Base-by-base conservation (phyloP, 2,797 vertebrate species). In the Sebastes diploproa region DNA sequence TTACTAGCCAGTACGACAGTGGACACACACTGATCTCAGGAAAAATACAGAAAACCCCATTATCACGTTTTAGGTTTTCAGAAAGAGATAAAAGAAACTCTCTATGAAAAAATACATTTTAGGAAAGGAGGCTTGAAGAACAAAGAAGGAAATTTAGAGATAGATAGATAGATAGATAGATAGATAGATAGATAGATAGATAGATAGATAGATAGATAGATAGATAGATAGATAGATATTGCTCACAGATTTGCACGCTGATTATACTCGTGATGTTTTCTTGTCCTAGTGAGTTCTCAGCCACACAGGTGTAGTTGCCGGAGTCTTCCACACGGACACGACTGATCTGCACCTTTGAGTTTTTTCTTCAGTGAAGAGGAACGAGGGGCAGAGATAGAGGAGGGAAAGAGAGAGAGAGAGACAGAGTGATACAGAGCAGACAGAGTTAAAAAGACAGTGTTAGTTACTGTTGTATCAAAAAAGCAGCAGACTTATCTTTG, bases 311-410 rank as follows among this genome's bases (percentile, higher is more conserved):
- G 90, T 99, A 99, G 94, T 98, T 98, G 74, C 98, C 98, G 75
- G 97, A 97, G 78, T 99, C 98, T 89, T 98, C 97, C 84, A 95
- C 92, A 85, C 97, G 97, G 90, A 98, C 96, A 85, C 96, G 97
- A 94, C 96, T 97, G 95, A 99, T 98, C 95, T 98, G 98, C 89
- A 99, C 96, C 94, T 97, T 97, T 77, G 98, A 98, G 96, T 97
- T 98, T 96, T 97, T 98, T 96, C 98, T 99, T 91, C 27, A 80
- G 62, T 4, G 52, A 88, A 34, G 70, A 29, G 58, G 50, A 78
- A 13, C 69, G 60, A 60, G 58, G 61, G 34, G 38, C 18, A 64
- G 14, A 59, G 55, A 59, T 30, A 65, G 67, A 62, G 3, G 52
- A 38, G 32, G 18, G 52, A 34, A 7, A 79, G 54, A 77, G 32